These are phyloP conservation scores for Chaetogeoica ovagalla DNA, from an alignment of 2,888 invertebrate species.

Conservation along the genomic window DNA sequence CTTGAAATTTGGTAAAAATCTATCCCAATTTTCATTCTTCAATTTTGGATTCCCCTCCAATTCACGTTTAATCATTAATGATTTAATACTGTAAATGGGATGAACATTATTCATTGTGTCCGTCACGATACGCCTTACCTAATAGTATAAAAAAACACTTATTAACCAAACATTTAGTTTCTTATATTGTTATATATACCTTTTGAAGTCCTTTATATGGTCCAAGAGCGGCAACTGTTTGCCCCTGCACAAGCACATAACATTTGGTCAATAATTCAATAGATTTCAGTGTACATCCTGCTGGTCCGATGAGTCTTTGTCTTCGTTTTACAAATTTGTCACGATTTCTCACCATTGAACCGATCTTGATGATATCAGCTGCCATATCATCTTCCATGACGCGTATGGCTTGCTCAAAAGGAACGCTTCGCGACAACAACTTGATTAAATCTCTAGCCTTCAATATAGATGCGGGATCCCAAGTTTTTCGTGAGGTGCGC, in stretches of 20 bases:
- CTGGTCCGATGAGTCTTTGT: conserved; percentile 92
- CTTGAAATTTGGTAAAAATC: conserved; percentile 93
- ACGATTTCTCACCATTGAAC: conserved; percentile 82
- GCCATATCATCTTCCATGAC: conserved; percentile 87
- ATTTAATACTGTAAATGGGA: conserved; percentile 97
- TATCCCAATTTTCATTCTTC: conserved; percentile 92
- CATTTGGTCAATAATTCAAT: conserved; percentile 95
- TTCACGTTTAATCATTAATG: conserved; percentile 95
- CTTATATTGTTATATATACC: conserved; percentile 55
- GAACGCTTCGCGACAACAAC: conserved; percentile 91
- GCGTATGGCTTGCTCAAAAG: conserved; percentile 89
- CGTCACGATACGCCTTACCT: conserved; percentile 83
- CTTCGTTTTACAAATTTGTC: conserved; percentile 94
- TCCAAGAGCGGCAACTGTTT: conserved; percentile 95
- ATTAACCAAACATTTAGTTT: background rate
- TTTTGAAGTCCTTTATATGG: conserved; percentile 88
- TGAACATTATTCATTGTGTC: conserved; percentile 99
- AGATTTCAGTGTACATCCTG: conserved; percentile 96
- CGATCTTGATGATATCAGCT: conserved; percentile 96
- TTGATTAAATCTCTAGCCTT: conserved; percentile 97
- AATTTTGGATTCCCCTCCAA: conserved; percentile 89
- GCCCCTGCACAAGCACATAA: conserved; percentile 95
- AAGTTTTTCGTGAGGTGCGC: conserved; percentile 91
- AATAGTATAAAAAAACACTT: conserved; percentile 49
- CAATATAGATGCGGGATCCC: conserved; percentile 96